Evolutionary conservation across 2,113 vertebrate genomes (phyloP).

Genomic region (Calidris pygmaea): DNA sequence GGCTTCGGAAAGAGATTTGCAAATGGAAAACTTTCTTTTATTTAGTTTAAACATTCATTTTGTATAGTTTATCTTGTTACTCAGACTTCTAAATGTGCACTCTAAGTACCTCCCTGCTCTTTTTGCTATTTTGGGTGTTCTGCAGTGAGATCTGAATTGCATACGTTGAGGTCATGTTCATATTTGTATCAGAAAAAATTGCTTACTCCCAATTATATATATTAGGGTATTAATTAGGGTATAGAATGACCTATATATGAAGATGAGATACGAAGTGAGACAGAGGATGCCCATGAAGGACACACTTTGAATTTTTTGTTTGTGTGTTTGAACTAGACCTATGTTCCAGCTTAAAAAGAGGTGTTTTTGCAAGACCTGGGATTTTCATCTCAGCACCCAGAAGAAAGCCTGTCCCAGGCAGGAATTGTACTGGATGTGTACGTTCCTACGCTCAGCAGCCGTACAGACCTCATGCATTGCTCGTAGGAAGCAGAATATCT

Average conservation of each 20-base stretch:
- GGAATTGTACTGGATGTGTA: accelerated
- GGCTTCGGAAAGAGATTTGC: background rate
- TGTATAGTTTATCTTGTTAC: background rate
- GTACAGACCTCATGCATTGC: accelerated
- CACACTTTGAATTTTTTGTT: background rate
- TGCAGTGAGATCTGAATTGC: background rate
- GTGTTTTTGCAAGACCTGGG: background rate
- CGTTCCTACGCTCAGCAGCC: background rate
- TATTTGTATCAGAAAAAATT: background rate
- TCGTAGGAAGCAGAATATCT: background rate
- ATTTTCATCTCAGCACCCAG: background rate
- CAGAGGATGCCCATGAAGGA: background rate
- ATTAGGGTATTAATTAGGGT: background rate
- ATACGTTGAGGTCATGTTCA: accelerated
- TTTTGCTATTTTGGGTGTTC: background rate
- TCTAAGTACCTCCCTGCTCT: background rate
- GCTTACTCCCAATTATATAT: background rate
- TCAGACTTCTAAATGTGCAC: background rate
- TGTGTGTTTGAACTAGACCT: accelerated
- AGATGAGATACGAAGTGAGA: background rate
- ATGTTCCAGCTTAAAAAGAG: background rate
- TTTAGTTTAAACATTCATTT: background rate
- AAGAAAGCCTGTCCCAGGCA: background rate
- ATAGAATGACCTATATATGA: background rate
- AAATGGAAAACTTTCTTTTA: background rate